Conservation (phyloP, 2,888 invertebrate species). For the Galerucella nymphaeae region DNA sequence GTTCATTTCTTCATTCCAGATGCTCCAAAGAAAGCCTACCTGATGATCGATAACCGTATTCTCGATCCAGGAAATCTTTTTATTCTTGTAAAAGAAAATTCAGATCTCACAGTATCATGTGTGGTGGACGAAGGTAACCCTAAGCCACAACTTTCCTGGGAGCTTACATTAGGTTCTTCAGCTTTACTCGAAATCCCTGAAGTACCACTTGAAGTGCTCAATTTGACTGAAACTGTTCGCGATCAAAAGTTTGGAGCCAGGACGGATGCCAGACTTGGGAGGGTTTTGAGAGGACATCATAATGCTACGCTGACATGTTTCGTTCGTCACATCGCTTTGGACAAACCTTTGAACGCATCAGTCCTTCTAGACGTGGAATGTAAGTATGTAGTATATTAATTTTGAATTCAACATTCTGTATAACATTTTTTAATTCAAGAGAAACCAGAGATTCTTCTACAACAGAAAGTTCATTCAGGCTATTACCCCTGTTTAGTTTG, state of each 20-base stretch:
- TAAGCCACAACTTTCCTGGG: conserved; percentile 74
- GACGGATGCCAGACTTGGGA: conserved; percentile 76
- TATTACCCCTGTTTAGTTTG: background rate
- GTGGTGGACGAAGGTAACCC: conserved; percentile 87
- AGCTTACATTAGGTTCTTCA: conserved; percentile 72
- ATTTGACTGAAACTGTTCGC: conserved; percentile 61
- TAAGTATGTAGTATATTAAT: conserved; percentile 64
- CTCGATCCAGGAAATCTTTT: conserved; percentile 88
- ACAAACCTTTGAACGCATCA: conserved; percentile 70
- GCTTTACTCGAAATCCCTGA: conserved; percentile 70
- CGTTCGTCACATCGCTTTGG: conserved; percentile 76
- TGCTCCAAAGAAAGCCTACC: conserved; percentile 84
- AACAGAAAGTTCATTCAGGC: background rate
- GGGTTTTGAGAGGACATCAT: conserved; percentile 85
- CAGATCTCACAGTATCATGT: conserved; percentile 83
- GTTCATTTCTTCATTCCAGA: conserved; percentile 69
- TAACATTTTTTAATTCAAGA: no score
- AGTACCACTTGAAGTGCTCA: conserved; percentile 68
- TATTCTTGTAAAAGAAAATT: conserved; percentile 88
- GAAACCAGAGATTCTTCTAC: background rate
- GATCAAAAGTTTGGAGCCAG: conserved; percentile 66
- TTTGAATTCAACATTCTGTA: no score
- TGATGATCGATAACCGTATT: conserved; percentile 86
- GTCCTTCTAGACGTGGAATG: conserved; percentile 75
- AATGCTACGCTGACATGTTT: conserved; percentile 87